Evolutionary conservation across 2,888 invertebrate genomes (phyloP).

Genomic region (Lacanobia wlatinum): DNA sequence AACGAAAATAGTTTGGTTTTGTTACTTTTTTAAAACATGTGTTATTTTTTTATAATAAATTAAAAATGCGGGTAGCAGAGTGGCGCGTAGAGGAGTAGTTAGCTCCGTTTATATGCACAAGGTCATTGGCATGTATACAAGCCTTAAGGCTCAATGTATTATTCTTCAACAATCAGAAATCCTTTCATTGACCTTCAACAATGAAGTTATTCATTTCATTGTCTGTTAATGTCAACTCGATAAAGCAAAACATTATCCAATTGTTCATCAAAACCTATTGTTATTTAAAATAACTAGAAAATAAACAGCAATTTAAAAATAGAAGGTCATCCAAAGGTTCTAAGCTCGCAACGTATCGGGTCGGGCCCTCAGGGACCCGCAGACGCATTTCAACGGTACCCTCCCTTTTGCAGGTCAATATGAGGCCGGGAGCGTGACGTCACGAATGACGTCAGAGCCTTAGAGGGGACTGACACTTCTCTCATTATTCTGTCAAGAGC

Average conservation of each 20-base stretch:
- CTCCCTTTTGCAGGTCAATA: conserved; percentile 59
- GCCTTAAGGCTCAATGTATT: neutral
- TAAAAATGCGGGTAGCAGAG: no score
- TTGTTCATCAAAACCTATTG: conserved; percentile 1
- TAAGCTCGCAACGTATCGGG: conserved; percentile 10
- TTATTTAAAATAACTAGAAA: neutral
- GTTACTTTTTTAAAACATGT: no score
- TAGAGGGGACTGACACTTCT: conserved; percentile 40
- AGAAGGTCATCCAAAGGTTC: conserved; percentile 21
- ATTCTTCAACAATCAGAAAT: neutral
- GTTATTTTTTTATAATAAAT: no score
- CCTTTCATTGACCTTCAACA: neutral
- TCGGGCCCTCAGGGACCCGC: conserved; percentile 35
- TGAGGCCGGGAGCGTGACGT: conserved; percentile 62
- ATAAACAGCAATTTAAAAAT: neutral
- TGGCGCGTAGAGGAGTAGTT: no score
- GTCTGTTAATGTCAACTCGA: neutral
- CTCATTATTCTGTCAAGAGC: conserved; percentile 38
- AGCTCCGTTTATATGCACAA: no score
- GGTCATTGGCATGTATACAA: no score
- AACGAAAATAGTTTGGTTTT: no score
- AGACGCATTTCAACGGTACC: conserved; percentile 46
- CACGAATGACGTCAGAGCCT: conserved; percentile 54
- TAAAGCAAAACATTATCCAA: neutral
- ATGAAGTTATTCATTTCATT: conserved; percentile 7